Base-by-base conservation (phyloP, 2,113 vertebrate species). In the Tinamus guttatus region DNA sequence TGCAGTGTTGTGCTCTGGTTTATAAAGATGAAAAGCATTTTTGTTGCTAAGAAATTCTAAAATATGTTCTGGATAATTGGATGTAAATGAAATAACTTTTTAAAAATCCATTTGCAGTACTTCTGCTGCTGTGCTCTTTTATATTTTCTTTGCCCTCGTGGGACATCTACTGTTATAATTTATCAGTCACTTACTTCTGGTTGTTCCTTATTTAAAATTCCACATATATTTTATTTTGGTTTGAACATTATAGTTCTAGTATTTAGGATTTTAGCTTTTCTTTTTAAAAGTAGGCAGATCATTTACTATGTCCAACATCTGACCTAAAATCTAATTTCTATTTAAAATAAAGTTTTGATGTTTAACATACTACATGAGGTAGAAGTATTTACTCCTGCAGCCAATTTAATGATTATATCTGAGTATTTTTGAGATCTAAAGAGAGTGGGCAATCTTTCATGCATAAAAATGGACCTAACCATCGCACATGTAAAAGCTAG, bases 331-430 rank as follows among this genome's bases (percentile, higher is more conserved):
- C 34, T 90, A 71, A 91, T 96, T 88, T 94, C 76, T 89, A 92
- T 94, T 91, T 94, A 95, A 95, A 96, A 96, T 93, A 16, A 95
- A 87, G 70, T 85, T 41, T 78, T 94, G 94, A 73, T 56, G 14
- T 90, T 85, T 82, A 87, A 76, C 85, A 54, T 45, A 34, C 54
- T 47, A 62, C 24, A 91, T 93, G n/a, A n/a, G 32, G 38, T 11
- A 91, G 36, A 79, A 69, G 43, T 81, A 70, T 81, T 89, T 91
- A 90, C 11, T 13, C 20, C 56, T 86, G 21, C 38, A 93, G 38
- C 17, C 69, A 93, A 68, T 94, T 92, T n/a, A 92, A 43, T 89
- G 15, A 27, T 87, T 89, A 81, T 5, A 71, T 77, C 41, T 30
- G 28, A 89, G 25, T 87, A 73, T 90, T 95, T 96, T 74, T 91